These are phyloP conservation scores for Criorhina ranunculi DNA, from an alignment of 2,888 invertebrate species.

Conservation along the genomic window DNA sequence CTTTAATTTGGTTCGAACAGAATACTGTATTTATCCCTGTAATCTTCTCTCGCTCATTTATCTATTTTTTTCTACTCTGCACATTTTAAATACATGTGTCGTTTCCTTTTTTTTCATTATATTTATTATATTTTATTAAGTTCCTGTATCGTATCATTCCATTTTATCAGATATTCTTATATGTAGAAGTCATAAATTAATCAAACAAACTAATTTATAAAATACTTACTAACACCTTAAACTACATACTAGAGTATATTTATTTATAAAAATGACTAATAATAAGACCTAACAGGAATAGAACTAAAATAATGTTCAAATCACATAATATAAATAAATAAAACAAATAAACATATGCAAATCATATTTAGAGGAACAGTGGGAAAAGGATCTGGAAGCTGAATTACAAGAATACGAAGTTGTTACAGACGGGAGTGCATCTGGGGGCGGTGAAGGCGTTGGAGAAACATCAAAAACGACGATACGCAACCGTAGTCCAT, in stretches of 20 bases:
- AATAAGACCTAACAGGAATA: conserved; percentile 66
- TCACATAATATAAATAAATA: conserved; percentile 44
- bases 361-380: conserved; percentile 90
- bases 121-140: conserved; percentile 22
- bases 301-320: conserved; percentile 47
- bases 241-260: conserved; percentile 43
- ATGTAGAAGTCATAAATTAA: conserved; percentile 51
- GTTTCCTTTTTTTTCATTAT: conserved; percentile 6
- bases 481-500: conserved; percentile 82
- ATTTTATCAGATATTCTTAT: conserved; percentile 53
- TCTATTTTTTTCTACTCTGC: conserved; percentile 23
- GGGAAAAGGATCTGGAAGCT: conserved; percentile 98
- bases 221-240: conserved; percentile 66
- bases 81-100: conserved; percentile 44
- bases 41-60: conserved; percentile 33
- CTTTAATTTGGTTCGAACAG: neutral
- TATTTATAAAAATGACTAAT: conserved; percentile 58
- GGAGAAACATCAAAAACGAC: conserved; percentile 81
- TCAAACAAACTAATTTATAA: conserved; percentile 58
- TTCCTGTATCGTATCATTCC: conserved; percentile 51
- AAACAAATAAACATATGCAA: conserved; percentile 72
- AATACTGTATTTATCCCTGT: conserved; percentile 16
- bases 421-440: conserved; percentile 86
- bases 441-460: conserved; percentile 72
- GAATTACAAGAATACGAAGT: conserved; percentile 98